Conservation (phyloP, 2,888 invertebrate genomes). For the Crematogaster levior region DNA sequence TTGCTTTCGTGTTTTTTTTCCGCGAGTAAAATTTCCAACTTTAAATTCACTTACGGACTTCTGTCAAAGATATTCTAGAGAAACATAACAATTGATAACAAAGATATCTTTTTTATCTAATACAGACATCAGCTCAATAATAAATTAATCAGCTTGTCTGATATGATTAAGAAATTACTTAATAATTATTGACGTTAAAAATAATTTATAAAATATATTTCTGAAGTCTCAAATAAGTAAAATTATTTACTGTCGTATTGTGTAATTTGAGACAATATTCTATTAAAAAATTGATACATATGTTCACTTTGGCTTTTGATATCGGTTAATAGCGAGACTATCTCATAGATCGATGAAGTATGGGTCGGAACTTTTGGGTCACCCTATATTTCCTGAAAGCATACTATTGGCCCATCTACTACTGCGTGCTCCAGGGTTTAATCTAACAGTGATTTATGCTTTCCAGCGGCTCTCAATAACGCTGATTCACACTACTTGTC, state of each 20-base stretch:
- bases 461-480: constrained; percentile 79
- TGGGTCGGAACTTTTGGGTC: constrained; percentile 80
- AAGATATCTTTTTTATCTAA: not conserved
- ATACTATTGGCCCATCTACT: constrained; percentile 75
- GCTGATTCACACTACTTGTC: constrained; percentile 41
- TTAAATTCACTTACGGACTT: not conserved
- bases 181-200: constrained; percentile 5
- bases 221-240: not conserved
- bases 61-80: not conserved
- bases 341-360: constrained; percentile 66
- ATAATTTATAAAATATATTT: constrained; percentile 2
- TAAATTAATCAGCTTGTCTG: not conserved
- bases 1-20: not conserved
- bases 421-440: constrained; percentile 80
- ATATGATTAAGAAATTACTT: not conserved
- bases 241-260: not conserved
- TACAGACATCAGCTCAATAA: not conserved
- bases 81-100: not conserved
- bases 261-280: not conserved
- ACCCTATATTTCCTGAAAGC: constrained; percentile 82
- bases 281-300: constrained; percentile 39
- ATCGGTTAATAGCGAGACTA: constrained; percentile 17
- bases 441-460: constrained; percentile 85
- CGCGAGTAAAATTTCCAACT: not conserved
- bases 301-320: constrained; percentile 20